phyloP scores from a whole-genome alignment of 1,140 invertebrate species.

The Sminthurides bifidus region DNA sequence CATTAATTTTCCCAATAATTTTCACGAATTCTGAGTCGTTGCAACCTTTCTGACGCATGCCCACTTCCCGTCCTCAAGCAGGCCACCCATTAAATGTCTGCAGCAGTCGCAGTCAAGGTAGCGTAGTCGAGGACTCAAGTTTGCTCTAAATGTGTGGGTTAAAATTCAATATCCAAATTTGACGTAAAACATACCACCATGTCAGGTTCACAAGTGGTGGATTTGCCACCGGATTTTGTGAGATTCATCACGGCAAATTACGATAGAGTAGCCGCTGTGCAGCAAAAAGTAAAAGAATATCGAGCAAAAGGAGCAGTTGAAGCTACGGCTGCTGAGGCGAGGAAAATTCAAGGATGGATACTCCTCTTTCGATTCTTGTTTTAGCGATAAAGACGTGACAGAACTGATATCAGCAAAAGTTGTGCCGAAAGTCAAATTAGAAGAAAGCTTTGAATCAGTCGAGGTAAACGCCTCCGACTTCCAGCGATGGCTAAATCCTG shows the following conservation, averaged over 20 bases:
- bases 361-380: constrained; percentile 20
- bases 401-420: constrained; percentile 20
- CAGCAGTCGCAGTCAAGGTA: too few relatives aligned
- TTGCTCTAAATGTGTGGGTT: too few relatives aligned
- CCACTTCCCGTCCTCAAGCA: too few relatives aligned
- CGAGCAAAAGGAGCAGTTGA: constrained; percentile 2
- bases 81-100: too few relatives aligned
- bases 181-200: neutral
- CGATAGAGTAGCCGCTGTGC: constrained; percentile 16
- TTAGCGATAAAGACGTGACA: constrained; percentile 21
- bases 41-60: too few relatives aligned
- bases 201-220: too few relatives aligned
- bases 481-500: neutral
- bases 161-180: neutral
- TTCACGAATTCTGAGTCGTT: too few relatives aligned
- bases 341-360: neutral
- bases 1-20: too few relatives aligned
- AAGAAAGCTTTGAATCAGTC: constrained; percentile 7
- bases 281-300: constrained; percentile 20
- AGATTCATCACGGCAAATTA: constrained; percentile 23
- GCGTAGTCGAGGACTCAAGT: too few relatives aligned
- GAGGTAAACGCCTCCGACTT: constrained; percentile 3
- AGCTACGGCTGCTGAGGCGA: neutral
- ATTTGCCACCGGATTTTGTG: constrained; percentile 26
- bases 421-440: constrained; percentile 12